Conservation (phyloP, 2,113 vertebrate genomes). For the Emydura subglobosa region DNA sequence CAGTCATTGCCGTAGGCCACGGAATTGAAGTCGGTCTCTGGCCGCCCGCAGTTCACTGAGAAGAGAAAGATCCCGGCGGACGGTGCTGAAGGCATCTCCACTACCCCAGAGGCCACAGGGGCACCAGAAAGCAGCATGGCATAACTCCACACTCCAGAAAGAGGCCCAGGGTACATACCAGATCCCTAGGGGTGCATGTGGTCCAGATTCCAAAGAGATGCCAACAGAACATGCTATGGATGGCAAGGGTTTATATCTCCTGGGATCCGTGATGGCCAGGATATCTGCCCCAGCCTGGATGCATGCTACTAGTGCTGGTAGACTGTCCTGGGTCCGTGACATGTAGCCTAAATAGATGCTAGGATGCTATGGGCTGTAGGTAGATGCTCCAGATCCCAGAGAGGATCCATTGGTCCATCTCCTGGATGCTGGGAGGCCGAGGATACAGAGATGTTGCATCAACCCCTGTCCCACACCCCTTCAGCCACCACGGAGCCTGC, state of each 20-base stretch:
- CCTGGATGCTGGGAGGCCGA: background rate
- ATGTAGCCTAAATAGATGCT: background rate
- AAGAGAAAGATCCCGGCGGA: background rate
- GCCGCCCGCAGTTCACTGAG: conserved; percentile 86
- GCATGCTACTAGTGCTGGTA: background rate
- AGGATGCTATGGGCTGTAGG: background rate
- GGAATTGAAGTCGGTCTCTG: conserved; percentile 82
- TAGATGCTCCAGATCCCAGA: background rate
- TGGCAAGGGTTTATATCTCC: background rate
- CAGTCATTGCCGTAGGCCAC: conserved; percentile 82
- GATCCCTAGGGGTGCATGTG: background rate
- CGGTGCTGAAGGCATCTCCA: background rate
- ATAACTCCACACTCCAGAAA: fast-evolving
- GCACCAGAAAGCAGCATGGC: fast-evolving
- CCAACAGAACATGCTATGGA: background rate
- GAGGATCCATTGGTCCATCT: background rate
- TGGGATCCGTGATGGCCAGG: background rate
- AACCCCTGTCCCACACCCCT: no score
- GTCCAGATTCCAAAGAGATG: background rate
- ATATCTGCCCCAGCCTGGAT: background rate
- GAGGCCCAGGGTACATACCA: background rate
- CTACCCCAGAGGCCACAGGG: background rate
- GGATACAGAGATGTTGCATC: background rate
- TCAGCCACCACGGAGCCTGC: no score
- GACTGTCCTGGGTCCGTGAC: no score